Conservation (phyloP, 2,797 vertebrate species). For the Anabas testudineus region DNA sequence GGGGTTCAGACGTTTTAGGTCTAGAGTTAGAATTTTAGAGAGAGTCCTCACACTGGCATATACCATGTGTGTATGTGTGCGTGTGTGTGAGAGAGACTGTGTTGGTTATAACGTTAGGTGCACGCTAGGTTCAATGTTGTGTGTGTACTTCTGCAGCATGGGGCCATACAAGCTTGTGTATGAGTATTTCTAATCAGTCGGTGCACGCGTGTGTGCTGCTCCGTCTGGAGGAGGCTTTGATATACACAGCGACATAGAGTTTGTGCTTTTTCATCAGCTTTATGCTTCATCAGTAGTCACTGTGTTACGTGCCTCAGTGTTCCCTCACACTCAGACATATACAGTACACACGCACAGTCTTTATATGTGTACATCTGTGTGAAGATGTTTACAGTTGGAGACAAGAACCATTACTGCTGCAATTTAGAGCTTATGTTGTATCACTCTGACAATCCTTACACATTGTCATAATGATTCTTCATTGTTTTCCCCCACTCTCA, state of each 20-base stretch:
- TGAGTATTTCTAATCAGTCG: conserved; percentile 25
- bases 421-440: conserved; percentile 45
- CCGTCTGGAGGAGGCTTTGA: conserved; percentile 60
- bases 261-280: conserved; percentile 67
- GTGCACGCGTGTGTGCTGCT: conserved; percentile 28
- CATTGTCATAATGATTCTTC: conserved; percentile 55
- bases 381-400: conserved; percentile 28
- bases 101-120: conserved; percentile 22
- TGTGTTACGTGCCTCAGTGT: conserved; percentile 49
- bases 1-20: no score
- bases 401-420: conserved; percentile 26
- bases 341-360: conserved; percentile 8
- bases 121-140: no score
- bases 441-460: conserved; percentile 50
- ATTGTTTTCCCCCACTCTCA: conserved; percentile 57
- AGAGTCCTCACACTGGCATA: no score
- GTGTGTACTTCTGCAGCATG: conserved; percentile 9
- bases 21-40: no score
- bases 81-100: conserved; percentile 27
- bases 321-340: conserved; percentile 12
- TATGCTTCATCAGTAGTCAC: conserved; percentile 63
- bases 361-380: conserved; percentile 29
- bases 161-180: conserved; percentile 26
- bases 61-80: no score
- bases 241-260: conserved; percentile 49